Conservation (phyloP, 1,140 invertebrate genomes). For the Calosoma granatense region DNA sequence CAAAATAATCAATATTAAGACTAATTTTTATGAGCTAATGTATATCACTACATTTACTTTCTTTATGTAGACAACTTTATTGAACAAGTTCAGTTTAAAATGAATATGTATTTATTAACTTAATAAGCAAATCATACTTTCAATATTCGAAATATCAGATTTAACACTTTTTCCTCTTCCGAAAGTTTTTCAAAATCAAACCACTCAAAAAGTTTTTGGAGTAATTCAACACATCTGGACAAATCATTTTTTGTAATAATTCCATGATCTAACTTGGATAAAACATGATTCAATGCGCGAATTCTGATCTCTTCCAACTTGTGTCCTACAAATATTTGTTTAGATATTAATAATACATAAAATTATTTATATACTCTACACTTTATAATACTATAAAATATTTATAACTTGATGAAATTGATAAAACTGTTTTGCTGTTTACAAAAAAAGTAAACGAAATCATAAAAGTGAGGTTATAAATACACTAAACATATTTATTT, state of each 20-base stretch:
- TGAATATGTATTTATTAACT: neutral
- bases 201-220: conserved; percentile 30
- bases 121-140: conserved; percentile 16
- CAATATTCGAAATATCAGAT: conserved; percentile 23
- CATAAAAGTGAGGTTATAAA: conserved; percentile 3
- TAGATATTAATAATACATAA: conserved; percentile 13
- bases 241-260: conserved; percentile 28
- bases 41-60: no score
- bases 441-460: no score
- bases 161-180: conserved; percentile 24
- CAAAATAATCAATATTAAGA: no score
- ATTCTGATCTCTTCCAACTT: conserved; percentile 32
- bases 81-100: neutral
- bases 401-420: no score
- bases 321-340: conserved; percentile 27
- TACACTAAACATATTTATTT: neutral
- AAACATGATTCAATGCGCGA: conserved; percentile 27
- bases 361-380: neutral
- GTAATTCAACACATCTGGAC: conserved; percentile 26
- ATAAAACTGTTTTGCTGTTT: no score
- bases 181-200: conserved; percentile 27
- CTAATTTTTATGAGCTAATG: no score
- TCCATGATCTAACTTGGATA: conserved; percentile 29
- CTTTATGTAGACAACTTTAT: neutral
- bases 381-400: neutral